phyloP scores from a whole-genome alignment of 2,113 vertebrate species.

The Halichoeres trimaculatus region DNA sequence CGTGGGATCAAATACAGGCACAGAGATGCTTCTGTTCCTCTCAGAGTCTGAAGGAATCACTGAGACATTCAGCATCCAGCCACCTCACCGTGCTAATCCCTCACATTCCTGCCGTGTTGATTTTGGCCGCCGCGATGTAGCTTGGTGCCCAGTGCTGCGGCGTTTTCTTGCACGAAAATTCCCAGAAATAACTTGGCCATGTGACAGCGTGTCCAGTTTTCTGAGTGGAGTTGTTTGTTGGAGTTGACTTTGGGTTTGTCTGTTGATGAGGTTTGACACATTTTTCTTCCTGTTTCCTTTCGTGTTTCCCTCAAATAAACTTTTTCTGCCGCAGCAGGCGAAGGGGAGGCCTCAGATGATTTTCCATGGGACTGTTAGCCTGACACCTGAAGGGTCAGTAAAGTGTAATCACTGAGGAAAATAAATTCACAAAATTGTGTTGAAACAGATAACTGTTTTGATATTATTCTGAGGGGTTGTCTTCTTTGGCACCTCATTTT shows the following conservation, averaged over 20 bases:
- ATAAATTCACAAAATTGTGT: background rate
- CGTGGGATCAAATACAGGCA: slow-evolving; percentile 12
- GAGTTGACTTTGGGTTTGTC: background rate
- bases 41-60: slow-evolving; percentile 6
- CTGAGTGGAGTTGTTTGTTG: background rate
- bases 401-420: background rate
- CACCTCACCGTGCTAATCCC: slow-evolving; percentile 23
- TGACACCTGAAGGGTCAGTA: background rate
- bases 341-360: background rate
- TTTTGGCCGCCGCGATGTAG: slow-evolving; percentile 3
- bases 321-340: slow-evolving; percentile 7
- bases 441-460: background rate
- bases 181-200: slow-evolving; percentile 36
- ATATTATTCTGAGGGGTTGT: background rate
- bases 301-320: slow-evolving; percentile 1
- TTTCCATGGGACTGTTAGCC: background rate
- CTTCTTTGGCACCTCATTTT: no score
- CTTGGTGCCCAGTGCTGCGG: slow-evolving; percentile 1
- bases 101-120: slow-evolving; percentile 29
- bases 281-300: background rate
- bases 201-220: background rate
- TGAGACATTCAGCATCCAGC: slow-evolving; percentile 30
- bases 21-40: background rate
- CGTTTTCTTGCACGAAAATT: slow-evolving; percentile 23
- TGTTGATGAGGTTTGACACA: slow-evolving; percentile 18